Percentiles rank a stretch among this genome's conserved stretches.
These are phyloP conservation scores for Peucedramus taeniatus DNA, from an alignment of 2,113 vertebrate species.

Conservation along the genomic window DNA sequence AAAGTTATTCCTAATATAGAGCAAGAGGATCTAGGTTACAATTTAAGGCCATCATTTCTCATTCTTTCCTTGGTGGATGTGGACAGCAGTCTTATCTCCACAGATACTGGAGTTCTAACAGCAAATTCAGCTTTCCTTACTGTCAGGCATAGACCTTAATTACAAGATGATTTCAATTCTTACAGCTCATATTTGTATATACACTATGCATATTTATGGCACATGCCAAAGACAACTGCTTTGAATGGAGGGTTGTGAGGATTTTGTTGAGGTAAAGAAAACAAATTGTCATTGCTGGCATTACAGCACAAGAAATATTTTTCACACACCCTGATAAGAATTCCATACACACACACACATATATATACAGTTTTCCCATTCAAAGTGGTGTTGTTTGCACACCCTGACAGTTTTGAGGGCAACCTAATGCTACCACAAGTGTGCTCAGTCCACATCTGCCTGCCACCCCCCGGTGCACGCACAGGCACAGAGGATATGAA, in stretches of 20 bases:
- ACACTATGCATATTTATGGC: slow-evolving; percentile 6
- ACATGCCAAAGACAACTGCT: background rate
- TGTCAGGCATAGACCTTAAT: slow-evolving; percentile 1
- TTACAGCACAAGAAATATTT: slow-evolving; percentile 3
- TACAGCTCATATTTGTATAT: slow-evolving; percentile 4
- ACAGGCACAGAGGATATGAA: background rate
- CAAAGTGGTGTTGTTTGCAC: background rate
- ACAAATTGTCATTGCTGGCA: slow-evolving; percentile 4
- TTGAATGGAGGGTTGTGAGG: slow-evolving; percentile 11
- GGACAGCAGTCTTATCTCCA: background rate
- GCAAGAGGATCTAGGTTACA: background rate
- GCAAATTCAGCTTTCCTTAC: slow-evolving; percentile 6
- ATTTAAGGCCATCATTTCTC: background rate
- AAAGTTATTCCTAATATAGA: slow-evolving; percentile 5
- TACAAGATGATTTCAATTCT: slow-evolving; percentile 8
- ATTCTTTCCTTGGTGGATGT: background rate
- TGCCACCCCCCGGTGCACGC: background rate
- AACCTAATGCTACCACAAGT: background rate
- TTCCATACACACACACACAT: background rate
- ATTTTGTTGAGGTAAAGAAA: slow-evolving; percentile 28
- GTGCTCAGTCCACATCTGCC: background rate
- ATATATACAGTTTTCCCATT: background rate
- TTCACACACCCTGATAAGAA: background rate
- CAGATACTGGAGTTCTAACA: background rate
- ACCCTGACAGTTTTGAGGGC: background rate